Percentiles rank a stretch among this genome's conserved stretches.
Conservation (phyloP, 2,888 invertebrate species). For the Noctua janthina region DNA sequence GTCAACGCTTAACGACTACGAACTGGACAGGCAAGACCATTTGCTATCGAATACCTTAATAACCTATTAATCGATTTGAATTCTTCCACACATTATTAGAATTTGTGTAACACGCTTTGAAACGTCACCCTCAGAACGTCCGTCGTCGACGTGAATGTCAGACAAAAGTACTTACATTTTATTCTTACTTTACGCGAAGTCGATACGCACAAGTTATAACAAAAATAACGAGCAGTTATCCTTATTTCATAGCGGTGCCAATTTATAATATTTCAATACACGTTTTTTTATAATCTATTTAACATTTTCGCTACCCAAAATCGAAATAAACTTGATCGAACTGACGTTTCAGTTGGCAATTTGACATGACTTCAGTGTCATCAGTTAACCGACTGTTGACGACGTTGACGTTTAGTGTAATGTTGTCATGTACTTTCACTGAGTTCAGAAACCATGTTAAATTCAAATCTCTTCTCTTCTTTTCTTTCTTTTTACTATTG, state of each 20-base stretch:
- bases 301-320: slow-evolving; percentile 54
- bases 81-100: slow-evolving; percentile 54
- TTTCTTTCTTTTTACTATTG: too few relatives aligned
- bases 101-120: slow-evolving; percentile 66
- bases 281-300: slow-evolving; percentile 45
- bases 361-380: slow-evolving; percentile 43
- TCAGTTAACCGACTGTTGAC: not conserved
- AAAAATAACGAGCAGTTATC: slow-evolving; percentile 42
- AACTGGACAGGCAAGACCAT: slow-evolving; percentile 22
- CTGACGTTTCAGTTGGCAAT: slow-evolving; percentile 58
- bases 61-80: slow-evolving; percentile 57
- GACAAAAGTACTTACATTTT: slow-evolving; percentile 66
- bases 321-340: slow-evolving; percentile 44
- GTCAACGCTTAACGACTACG: slow-evolving; percentile 22
- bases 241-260: slow-evolving; percentile 63
- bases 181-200: slow-evolving; percentile 42
- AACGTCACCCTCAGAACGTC: slow-evolving; percentile 76
- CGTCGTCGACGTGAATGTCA: slow-evolving; percentile 66
- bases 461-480: not conserved
- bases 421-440: slow-evolving; percentile 25
- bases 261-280: slow-evolving; percentile 28
- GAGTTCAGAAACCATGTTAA: slow-evolving; percentile 39
- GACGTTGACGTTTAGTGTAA: slow-evolving; percentile 8
- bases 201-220: slow-evolving; percentile 33
- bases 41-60: slow-evolving; percentile 47